Evolutionary conservation across 2,888 invertebrate genomes (phyloP).

Genomic region (Elgonia sp.): DNA sequence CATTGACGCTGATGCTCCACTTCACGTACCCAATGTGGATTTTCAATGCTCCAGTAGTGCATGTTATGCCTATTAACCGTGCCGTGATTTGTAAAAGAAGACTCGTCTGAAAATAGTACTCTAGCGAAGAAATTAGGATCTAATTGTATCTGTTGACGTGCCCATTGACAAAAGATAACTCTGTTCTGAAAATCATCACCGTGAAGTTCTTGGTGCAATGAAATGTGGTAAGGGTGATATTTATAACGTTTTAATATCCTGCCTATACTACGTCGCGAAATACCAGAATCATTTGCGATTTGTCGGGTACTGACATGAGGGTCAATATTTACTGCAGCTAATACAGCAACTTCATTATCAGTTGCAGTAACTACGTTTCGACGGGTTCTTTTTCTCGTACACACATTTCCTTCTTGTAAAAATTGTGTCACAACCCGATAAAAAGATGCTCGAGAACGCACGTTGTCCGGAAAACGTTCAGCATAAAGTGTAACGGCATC

Average conservation of each 20-base stretch:
- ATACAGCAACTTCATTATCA: conserved; percentile 49
- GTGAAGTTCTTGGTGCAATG: conserved; percentile 70
- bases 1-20: conserved; percentile 36
- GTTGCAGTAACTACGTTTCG: conserved; percentile 47
- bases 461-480: conserved; percentile 57
- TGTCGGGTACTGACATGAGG: conserved; percentile 48
- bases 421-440: conserved; percentile 47
- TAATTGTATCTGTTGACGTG: conserved; percentile 51
- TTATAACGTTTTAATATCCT: conserved; percentile 60
- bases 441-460: conserved; percentile 52
- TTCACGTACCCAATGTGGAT: conserved; percentile 23
- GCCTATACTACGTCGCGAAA: conserved; percentile 42
- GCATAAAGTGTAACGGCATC: conserved; percentile 57
- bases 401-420: conserved; percentile 37
- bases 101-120: conserved; percentile 59
- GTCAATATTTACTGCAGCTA: conserved; percentile 46
- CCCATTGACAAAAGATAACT: conserved; percentile 69
- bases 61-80: conserved; percentile 43
- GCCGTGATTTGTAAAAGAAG: conserved; percentile 57
- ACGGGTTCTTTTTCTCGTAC: conserved; percentile 39
- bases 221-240: conserved; percentile 71
- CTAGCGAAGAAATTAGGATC: conserved; percentile 47
- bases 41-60: conserved; percentile 46
- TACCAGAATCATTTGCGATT: conserved; percentile 37
- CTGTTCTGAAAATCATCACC: conserved; percentile 72